Base-by-base conservation (phyloP, 92 coral and sea anemone genomes). In the Muricea muricata region DNA sequence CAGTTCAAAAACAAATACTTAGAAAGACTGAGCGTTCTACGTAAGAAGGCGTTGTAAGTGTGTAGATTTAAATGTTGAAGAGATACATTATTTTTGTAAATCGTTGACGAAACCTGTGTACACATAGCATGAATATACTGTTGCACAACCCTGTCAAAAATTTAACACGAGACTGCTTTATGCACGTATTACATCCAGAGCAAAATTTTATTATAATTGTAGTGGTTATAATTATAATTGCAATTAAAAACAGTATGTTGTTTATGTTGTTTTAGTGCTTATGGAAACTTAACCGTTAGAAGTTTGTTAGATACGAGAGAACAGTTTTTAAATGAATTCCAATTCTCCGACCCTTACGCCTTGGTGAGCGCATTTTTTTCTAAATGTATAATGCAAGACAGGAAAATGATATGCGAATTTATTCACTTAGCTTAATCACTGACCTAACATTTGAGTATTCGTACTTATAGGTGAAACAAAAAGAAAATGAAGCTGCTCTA, bases 271-370 rank as follows among this genome's bases (percentile, higher is more conserved):
- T n/a, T 21, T 81, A 97, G 99, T 31, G 97, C 98, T 20, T 94
- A 91, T 70, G 99, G 99, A 52, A 82, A 93, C 28, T 80, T 97
- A 76, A 97, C 94, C 29, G 98, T 97, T 12, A 92, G 98, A 33
- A 97, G 98, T 77, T 87, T 97, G 78, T 85, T 97, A 15, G 99
- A 97, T 82, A 94, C 93, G 34, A 87, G 99, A 70, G 99, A 97
- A 86, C 99, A 97, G 54, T 93, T 90, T 56, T 85, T 97, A 24
- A 85, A 92, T 39, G 99, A 97, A 75, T 97, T 92, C 77, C 89
- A 89, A 17, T 97, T 97, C 80, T 89, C 92, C 17, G 99, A 97
- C 42, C 98, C 98, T 10, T 97, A 90, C 41, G 98, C 95, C 0
- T 86, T 94, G 90, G 99, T 92, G 65, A 80, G 39, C 1, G 60